phyloP scores from a whole-genome alignment of 2,888 invertebrate genomes.

The Papilio demoleus region DNA sequence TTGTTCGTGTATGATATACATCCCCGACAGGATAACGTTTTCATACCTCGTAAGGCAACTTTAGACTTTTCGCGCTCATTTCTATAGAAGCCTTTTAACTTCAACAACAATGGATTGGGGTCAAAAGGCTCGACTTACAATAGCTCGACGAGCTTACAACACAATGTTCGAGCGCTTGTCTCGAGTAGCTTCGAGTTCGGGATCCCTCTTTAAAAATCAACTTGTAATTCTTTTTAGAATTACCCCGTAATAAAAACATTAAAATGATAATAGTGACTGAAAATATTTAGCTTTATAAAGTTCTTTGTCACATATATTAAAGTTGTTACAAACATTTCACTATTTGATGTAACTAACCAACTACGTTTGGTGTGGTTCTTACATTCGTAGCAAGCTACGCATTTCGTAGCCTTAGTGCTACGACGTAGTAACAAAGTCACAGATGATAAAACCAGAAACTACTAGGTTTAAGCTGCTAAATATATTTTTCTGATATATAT shows the following conservation, averaged over 20 bases:
- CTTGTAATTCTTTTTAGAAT: slow-evolving; percentile 40
- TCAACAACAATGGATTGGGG: slow-evolving; percentile 50
- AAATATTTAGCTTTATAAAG: neutral
- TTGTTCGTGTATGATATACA: slow-evolving; percentile 38
- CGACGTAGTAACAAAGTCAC: slow-evolving; percentile 10
- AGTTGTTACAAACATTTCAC: too few relatives aligned
- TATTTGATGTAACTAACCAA: too few relatives aligned
- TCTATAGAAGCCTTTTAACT: slow-evolving; percentile 40
- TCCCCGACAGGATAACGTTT: slow-evolving; percentile 39
- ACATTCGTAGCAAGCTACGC: neutral
- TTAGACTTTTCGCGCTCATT: slow-evolving; percentile 41
- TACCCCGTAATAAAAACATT: neutral
- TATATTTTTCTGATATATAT: too few relatives aligned
- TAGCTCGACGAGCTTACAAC: slow-evolving; percentile 48
- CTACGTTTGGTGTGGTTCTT: neutral
- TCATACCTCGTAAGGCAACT: slow-evolving; percentile 36
- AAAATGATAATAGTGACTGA: slow-evolving; percentile 24
- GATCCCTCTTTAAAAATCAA: slow-evolving; percentile 47
- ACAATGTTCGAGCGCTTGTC: slow-evolving; percentile 50
- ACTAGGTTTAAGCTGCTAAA: too few relatives aligned
- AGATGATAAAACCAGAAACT: neutral
- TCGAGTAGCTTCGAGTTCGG: slow-evolving; percentile 50
- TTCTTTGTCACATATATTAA: neutral
- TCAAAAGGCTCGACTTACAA: slow-evolving; percentile 54
- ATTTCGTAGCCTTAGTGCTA: slow-evolving; percentile 16